phyloP scores from a whole-genome alignment of 2,113 vertebrate species.

The Sceloporus undulatus region DNA sequence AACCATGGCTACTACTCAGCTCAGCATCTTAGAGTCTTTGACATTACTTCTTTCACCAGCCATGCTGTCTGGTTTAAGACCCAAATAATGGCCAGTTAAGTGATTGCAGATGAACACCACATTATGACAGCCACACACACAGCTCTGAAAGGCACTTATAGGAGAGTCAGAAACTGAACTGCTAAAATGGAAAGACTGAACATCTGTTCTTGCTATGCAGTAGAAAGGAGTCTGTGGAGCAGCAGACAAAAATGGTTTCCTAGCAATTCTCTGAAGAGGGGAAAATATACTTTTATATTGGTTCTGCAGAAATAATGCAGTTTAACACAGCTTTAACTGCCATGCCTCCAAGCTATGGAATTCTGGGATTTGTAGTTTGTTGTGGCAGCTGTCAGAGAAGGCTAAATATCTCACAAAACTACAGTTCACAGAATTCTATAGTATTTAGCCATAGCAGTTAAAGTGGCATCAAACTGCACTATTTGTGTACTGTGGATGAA shows the following conservation, averaged over 20 bases:
- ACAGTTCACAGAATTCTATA: too few species aligned
- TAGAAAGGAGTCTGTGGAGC: not conserved
- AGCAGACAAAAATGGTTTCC: slow-evolving; percentile 3
- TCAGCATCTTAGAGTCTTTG: not conserved
- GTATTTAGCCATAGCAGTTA: too few species aligned
- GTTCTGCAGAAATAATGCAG: not conserved
- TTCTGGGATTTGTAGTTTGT: too few species aligned
- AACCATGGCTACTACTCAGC: not conserved
- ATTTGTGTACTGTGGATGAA: too few species aligned
- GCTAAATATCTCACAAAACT: too few species aligned
- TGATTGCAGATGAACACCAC: not conserved
- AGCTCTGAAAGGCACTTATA: not conserved
- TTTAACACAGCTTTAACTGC: too few species aligned
- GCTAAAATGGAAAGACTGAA: not conserved
- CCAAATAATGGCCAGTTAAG: not conserved
- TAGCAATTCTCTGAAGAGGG: not conserved
- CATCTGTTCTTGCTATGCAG: not conserved
- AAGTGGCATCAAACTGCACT: too few species aligned
- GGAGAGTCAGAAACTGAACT: not conserved
- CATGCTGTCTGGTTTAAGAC: not conserved
- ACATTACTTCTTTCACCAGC: not conserved
- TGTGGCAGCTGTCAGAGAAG: too few species aligned
- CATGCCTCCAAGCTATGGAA: too few species aligned
- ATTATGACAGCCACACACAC: not conserved
- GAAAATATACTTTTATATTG: not conserved